A percentile compares a stretch with the other conserved stretches of the same genome.
phyloP scores from a whole-genome alignment of 2,113 vertebrate species.

The Leucosticte australis region DNA sequence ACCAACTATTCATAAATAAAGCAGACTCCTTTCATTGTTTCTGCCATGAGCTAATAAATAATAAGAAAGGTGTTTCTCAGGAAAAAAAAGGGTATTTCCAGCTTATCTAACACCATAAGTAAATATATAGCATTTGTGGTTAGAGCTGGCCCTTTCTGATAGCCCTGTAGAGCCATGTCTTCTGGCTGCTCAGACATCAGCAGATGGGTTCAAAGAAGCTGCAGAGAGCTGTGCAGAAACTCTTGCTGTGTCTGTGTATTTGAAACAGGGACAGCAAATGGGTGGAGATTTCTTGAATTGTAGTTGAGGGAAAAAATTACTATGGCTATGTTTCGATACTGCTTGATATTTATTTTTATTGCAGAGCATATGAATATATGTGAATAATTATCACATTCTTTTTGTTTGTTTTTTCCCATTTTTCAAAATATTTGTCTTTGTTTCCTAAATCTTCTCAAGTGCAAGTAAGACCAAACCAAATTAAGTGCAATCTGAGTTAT shows the following conservation, averaged over 20 bases:
- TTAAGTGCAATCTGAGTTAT: background rate
- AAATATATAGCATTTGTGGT: background rate
- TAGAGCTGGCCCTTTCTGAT: background rate
- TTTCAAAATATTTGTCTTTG: background rate
- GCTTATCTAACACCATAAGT: background rate
- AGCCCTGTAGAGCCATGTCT: background rate
- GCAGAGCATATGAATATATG: background rate
- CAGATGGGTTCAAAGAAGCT: background rate
- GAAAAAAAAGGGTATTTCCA: background rate
- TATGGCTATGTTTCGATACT: background rate
- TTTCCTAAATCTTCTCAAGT: background rate
- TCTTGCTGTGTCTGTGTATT: background rate
- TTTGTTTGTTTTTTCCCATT: background rate
- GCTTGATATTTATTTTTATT: background rate
- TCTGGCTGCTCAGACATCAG: background rate
- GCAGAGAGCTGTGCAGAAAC: background rate
- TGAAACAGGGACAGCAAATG: background rate
- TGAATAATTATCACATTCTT: background rate
- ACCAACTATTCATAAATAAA: background rate
- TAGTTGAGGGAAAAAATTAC: background rate
- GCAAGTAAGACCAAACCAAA: background rate
- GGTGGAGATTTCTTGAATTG: background rate
- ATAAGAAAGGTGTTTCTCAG: background rate
- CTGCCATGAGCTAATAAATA: background rate
- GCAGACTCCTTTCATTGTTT: background rate